A percentile compares a stretch with the other conserved stretches of the same genome.
phyloP scores from a whole-genome alignment of 1,140 invertebrate genomes.

The Ctenoplectra terminalis region DNA sequence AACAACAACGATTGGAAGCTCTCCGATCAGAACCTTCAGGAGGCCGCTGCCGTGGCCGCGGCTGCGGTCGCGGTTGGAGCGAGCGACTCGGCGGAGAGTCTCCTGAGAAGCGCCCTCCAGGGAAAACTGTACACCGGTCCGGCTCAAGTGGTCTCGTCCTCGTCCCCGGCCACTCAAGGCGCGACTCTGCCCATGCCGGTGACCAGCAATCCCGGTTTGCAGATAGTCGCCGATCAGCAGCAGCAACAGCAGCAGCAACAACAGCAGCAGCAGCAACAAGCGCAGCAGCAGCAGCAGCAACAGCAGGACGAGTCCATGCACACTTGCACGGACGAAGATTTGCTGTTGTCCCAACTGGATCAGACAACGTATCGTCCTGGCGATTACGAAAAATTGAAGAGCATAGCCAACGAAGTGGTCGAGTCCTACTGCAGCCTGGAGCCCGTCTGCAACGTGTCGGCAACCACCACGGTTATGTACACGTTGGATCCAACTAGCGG shows the following conservation, averaged over 20 bases:
- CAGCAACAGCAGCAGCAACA: slow-evolving; percentile 81
- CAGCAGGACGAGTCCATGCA: slow-evolving; percentile 87
- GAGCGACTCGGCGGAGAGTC: slow-evolving; percentile 86
- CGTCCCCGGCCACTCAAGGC: slow-evolving; percentile 72
- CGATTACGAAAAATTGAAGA: slow-evolving; percentile 82
- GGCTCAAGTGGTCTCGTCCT: slow-evolving; percentile 73
- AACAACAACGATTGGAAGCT: slow-evolving; percentile 92
- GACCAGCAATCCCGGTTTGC: slow-evolving; percentile 57
- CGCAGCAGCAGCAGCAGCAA: slow-evolving; percentile 78
- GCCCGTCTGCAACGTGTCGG: slow-evolving; percentile 82
- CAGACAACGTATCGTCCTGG: slow-evolving; percentile 81
- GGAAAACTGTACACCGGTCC: slow-evolving; percentile 84
- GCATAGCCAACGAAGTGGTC: slow-evolving; percentile 89
- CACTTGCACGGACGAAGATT: slow-evolving; percentile 88
- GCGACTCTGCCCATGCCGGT: slow-evolving; percentile 65
- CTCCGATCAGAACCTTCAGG: slow-evolving; percentile 87
- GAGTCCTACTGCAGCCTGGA: slow-evolving; percentile 89
- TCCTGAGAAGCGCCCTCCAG: slow-evolving; percentile 91
- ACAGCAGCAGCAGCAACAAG: slow-evolving; percentile 80
- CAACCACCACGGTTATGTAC: slow-evolving; percentile 82
- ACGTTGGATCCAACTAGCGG: slow-evolving; percentile 80
- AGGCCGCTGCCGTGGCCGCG: slow-evolving; percentile 73
- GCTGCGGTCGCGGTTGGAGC: slow-evolving; percentile 78
- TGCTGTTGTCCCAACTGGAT: slow-evolving; percentile 88
- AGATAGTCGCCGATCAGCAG: slow-evolving; percentile 78